Conservation (phyloP, 2,888 invertebrate genomes). For the Acleris literana region DNA sequence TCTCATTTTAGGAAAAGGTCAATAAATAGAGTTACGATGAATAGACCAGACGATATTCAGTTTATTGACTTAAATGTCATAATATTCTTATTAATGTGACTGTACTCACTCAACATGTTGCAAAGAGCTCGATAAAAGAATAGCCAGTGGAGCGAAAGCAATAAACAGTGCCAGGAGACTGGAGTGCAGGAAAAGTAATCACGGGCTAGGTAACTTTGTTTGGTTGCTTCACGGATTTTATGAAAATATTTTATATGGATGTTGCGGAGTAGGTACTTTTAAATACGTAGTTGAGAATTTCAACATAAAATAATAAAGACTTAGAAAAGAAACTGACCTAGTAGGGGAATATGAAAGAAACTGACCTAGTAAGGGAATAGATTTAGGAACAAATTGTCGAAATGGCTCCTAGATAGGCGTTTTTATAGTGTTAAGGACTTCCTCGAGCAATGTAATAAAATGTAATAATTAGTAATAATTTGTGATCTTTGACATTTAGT, state of each 20-base stretch:
- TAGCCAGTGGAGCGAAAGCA: constrained; percentile 49
- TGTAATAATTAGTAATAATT: no score
- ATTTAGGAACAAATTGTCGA: no score
- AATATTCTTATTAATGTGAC: constrained; percentile 3
- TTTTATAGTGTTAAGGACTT: no score
- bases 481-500: no score
- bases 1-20: no score
- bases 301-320: no score
- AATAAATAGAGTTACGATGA: no score
- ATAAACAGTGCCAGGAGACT: constrained; percentile 47
- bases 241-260: constrained; percentile 21
- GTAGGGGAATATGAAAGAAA: no score
- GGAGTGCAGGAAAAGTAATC: constrained; percentile 66
- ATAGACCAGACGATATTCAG: background rate
- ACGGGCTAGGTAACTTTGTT: constrained; percentile 61
- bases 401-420: no score
- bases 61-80: background rate
- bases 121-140: constrained; percentile 36
- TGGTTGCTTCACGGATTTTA: constrained; percentile 39
- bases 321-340: no score
- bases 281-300: background rate
- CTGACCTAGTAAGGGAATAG: no score
- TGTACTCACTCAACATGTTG: constrained; percentile 20
- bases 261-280: constrained; percentile 11
- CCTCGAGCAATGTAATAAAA: no score